Conservation (phyloP, 2,888 invertebrate genomes). For the Sesia apiformis region DNA sequence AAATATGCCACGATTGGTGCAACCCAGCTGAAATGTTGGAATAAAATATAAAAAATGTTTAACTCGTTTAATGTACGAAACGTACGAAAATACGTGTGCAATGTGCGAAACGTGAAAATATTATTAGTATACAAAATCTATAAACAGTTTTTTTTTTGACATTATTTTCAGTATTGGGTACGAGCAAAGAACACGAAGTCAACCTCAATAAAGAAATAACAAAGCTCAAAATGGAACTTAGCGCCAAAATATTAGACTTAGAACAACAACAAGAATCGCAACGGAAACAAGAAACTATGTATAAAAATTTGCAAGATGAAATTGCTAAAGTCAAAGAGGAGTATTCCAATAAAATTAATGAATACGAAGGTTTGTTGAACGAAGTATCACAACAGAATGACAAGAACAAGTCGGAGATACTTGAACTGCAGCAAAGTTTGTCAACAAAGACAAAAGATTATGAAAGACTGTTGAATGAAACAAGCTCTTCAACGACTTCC, state of each 20-base stretch:
- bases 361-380: conserved; percentile 58
- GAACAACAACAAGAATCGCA: conserved; percentile 63
- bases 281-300: conserved; percentile 47
- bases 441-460: conserved; percentile 53
- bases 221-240: conserved; percentile 70
- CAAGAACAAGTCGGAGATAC: conserved; percentile 52
- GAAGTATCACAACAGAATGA: conserved; percentile 59
- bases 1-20: too few species aligned
- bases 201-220: conserved; percentile 67
- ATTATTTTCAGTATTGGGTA: conserved; percentile 48
- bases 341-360: conserved; percentile 53
- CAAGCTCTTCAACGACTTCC: conserved; percentile 42
- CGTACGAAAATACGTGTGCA: too few species aligned
- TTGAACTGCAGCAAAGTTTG: conserved; percentile 51
- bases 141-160: background rate
- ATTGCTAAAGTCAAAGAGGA: conserved; percentile 49
- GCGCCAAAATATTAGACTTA: conserved; percentile 69
- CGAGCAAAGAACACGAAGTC: conserved; percentile 65
- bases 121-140: background rate
- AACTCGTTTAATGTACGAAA: too few species aligned
- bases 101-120: background rate
- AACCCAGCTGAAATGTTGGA: too few species aligned
- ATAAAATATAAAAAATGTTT: too few species aligned
- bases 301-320: conserved; percentile 53
- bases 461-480: conserved; percentile 49